Base-by-base conservation (phyloP, 2,888 invertebrate genomes). In the Suillia variegata region DNA sequence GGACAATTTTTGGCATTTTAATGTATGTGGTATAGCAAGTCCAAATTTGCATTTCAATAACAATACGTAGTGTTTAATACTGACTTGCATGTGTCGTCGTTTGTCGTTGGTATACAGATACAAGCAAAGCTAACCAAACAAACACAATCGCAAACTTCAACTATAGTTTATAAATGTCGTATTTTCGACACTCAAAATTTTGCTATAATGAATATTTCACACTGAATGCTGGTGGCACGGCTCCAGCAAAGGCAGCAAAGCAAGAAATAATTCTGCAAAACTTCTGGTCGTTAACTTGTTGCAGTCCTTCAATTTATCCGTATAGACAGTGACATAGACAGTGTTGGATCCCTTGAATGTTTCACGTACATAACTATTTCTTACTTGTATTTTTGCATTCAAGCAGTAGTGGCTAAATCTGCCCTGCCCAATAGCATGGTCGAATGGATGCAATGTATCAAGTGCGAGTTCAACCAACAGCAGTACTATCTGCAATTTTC, bases 111-210 rank as follows among this genome's bases (percentile, higher is more conserved):
- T 6, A 26, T 26, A n/a, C n/a, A n/a, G n/a, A n/a, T n/a, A n/a
- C n/a, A n/a, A n/a, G n/a, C n/a, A n/a, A n/a, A n/a, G n/a, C n/a
- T n/a, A n/a, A 5, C 26, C 26, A 26, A 5, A 26, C 26, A 26
- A 26, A 38, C 38, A 5, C 10, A 10, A 38, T 8, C 22, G 42
- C 31, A 24, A 20, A 34, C 24, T 8, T 38, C n/a, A 45, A 48
- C 50, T 61, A n/a, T n/a, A n/a, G n/a, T n/a, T n/a, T n/a, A n/a
- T n/a, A 61, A 65, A 65, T 62, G 61, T 62, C 61, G 56, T 59
- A 62, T 59, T 62, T 57, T 61, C 59, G 57, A 62, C 57, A 61
- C 62, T 61, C 38, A 38, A 38, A 26, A 26, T 10, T 5, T 4
- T 45, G 45, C n/a, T n/a, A 45, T 45, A 20, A 45, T 45, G 45